Evolutionary conservation across 2,888 invertebrate genomes (phyloP), one percentile per base, ranked within the genome.

Genomic region (Trachelus troglodyta): DNA sequence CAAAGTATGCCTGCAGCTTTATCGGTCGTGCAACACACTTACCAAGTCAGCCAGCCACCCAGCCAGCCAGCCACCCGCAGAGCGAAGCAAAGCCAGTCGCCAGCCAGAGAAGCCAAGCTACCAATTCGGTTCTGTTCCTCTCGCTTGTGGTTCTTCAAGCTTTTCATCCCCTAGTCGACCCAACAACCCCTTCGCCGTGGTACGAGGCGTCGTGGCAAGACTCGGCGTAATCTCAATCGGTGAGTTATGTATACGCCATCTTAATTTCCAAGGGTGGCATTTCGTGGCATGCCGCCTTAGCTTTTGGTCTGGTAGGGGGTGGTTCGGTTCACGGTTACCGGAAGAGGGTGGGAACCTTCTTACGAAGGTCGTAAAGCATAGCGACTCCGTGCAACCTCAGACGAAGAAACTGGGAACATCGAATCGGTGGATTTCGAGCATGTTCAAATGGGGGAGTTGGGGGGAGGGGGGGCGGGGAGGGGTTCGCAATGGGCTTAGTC

Each of bases 1-100:
- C 79, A 82, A 76, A 81, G 75, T 77, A 75, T 81, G 79, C 71
- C 78, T 78, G 78, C 73, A 78, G 79, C 77, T 81, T 81, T 79
- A 80, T 79, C 77, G 75, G 75, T 77, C 69, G 71, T 56, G 23
- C 71, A 34, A 71, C 34, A 71, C 71, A 71, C 33, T 71, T 31
- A 56, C 23, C 56, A 56, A 56, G 56, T 4, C 4, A 40, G 15
- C 40, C 40, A 40, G 40, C 15, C 37, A 40, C 4, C 40, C 40
- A 40, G 1, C 40, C 40, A 40, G 40, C 15, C 56, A 56, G 23
- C 56, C 56, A 56, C 56, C 56, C 56, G 0, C 56, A 2, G 23
- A 56, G 56, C 56, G 15, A 56, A 56, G 23, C 56, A 56, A 9
- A 56, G 23, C 56, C 56, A 56, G 56, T 9, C 56, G 56, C 56